phyloP scores from a whole-genome alignment of 92 coral and sea anemone genomes.

The Ricordea florida region DNA sequence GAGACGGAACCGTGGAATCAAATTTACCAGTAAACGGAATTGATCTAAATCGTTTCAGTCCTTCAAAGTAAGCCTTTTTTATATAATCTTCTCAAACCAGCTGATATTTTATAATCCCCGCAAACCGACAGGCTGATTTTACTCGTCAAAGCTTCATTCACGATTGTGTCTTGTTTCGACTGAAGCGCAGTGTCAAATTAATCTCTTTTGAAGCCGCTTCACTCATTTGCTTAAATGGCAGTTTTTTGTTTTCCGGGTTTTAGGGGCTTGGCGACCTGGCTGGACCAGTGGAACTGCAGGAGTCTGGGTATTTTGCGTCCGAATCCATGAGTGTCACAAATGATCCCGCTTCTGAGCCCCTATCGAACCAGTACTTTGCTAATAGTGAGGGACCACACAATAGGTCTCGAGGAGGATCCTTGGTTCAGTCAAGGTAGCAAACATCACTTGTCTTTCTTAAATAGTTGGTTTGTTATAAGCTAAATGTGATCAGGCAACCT shows the following conservation, averaged over 20 bases:
- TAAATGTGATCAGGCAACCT: too few species aligned
- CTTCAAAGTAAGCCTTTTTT: too few species aligned
- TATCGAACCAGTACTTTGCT: slow-evolving; percentile 67
- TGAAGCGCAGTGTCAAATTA: too few species aligned
- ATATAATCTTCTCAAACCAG: too few species aligned
- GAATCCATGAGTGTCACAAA: slow-evolving; percentile 81
- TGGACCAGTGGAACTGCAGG: slow-evolving; percentile 70
- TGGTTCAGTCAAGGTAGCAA: slow-evolving; percentile 31
- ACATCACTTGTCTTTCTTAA: background rate
- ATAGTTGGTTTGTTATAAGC: background rate
- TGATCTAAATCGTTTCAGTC: too few species aligned
- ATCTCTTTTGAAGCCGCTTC: too few species aligned
- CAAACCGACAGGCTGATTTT: too few species aligned
- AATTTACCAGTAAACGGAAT: too few species aligned
- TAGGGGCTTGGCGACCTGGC: slow-evolving; percentile 41
- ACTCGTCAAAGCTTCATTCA: too few species aligned
- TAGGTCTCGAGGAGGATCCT: slow-evolving; percentile 6
- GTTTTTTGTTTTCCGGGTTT: background rate
- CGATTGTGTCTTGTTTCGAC: too few species aligned
- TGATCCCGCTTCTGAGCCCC: slow-evolving; percentile 71
- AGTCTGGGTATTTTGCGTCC: slow-evolving; percentile 90
- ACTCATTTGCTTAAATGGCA: background rate
- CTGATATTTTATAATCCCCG: too few species aligned
- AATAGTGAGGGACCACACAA: slow-evolving; percentile 51
- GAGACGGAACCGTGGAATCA: too few species aligned